Conservation (phyloP, 1,140 invertebrate species). For the Apis florea region DNA sequence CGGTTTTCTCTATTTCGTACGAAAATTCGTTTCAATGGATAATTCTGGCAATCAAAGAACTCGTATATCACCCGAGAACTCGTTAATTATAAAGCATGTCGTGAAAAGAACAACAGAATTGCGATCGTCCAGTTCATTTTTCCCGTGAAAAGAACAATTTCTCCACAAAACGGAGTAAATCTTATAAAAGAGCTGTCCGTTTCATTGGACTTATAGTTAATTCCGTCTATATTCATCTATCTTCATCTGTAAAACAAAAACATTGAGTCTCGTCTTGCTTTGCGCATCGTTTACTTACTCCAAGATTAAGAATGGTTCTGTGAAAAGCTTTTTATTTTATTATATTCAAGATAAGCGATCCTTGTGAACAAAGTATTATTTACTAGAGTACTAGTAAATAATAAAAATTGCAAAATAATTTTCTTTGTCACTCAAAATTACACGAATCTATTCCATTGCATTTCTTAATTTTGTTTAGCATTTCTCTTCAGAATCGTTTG, state of each 20-base stretch:
- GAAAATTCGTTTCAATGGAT: neutral
- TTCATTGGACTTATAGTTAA: neutral
- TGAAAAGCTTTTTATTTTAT: neutral
- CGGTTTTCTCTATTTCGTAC: neutral
- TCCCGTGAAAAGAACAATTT: neutral
- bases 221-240: neutral
- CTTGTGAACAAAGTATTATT: too few relatives aligned
- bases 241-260: constrained; percentile 6
- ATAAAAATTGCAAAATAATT: too few relatives aligned
- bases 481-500: too few relatives aligned
- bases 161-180: neutral
- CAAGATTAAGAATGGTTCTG: neutral
- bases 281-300: neutral
- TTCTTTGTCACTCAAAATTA: too few relatives aligned
- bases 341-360: too few relatives aligned
- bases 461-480: too few relatives aligned
- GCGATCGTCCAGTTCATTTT: neutral
- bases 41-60: neutral
- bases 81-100: neutral
- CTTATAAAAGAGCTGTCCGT: constrained; percentile 9
- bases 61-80: neutral
- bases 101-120: neutral
- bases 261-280: constrained; percentile 2
- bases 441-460: too few relatives aligned
- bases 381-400: too few relatives aligned